Percentiles rank a stretch among this genome's conserved stretches.
Evolutionary conservation across 2,797 vertebrate genomes (phyloP).

Genomic region (Nyctibius grandis): DNA sequence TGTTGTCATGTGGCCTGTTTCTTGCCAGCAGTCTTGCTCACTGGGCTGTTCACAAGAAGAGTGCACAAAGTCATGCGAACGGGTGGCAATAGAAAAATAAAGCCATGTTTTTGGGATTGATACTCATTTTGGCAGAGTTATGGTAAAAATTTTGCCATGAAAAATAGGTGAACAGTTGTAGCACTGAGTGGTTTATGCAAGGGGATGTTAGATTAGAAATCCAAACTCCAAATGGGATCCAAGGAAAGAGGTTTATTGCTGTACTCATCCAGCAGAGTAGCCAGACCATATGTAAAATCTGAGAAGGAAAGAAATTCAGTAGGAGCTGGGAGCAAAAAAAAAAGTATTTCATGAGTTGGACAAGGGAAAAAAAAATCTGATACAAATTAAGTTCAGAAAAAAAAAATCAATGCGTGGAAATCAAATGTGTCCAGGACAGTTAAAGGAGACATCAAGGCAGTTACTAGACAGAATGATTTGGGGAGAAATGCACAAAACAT

Average conservation of each 20-base stretch:
- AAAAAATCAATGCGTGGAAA: neutral
- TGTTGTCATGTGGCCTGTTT: neutral
- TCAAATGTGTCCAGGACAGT: neutral
- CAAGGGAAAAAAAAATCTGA: neutral
- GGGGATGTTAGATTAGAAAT: neutral
- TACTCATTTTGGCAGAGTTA: neutral
- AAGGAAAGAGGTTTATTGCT: neutral
- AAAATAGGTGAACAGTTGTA: neutral
- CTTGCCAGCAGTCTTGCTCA: neutral
- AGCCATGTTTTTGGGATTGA: neutral
- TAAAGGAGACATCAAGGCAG: neutral
- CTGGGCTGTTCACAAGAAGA: neutral
- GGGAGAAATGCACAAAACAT: constrained; percentile 2
- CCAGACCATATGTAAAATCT: neutral
- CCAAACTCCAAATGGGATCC: neutral
- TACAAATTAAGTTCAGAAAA: neutral
- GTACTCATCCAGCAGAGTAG: neutral
- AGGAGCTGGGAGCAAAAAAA: neutral
- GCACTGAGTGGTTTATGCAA: neutral
- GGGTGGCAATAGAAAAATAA: neutral
- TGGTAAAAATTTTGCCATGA: neutral
- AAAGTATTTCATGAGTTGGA: neutral
- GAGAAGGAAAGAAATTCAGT: neutral
- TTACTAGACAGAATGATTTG: neutral
- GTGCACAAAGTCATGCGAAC: neutral